phyloP scores from a whole-genome alignment of 2,113 vertebrate species.

The Psilopsiagon aymara region DNA sequence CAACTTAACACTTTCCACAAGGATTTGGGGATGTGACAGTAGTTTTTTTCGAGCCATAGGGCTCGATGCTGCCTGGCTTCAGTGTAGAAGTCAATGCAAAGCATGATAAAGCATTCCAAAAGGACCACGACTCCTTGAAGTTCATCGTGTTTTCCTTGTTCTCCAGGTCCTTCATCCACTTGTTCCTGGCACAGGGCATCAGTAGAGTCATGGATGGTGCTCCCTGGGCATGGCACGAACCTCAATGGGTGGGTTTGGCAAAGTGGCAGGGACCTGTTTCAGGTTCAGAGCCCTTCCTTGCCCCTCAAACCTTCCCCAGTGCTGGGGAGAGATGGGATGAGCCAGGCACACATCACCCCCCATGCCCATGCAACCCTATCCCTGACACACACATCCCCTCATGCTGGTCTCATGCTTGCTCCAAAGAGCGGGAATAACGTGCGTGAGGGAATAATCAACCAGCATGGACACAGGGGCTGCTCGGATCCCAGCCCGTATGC shows the following conservation, averaged over 20 bases:
- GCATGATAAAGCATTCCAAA: neutral
- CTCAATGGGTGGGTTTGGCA: fast-evolving
- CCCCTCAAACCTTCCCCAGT: no score
- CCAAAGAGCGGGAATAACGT: neutral
- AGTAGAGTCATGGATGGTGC: fast-evolving
- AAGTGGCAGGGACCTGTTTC: fast-evolving
- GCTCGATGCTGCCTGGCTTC: fast-evolving
- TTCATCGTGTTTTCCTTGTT: fast-evolving
- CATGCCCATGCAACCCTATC: fast-evolving
- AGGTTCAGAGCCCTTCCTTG: neutral
- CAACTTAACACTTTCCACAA: fast-evolving
- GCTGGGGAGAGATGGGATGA: neutral
- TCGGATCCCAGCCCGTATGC: neutral
- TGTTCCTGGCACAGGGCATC: neutral
- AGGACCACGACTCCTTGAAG: neutral
- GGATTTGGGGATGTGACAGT: neutral
- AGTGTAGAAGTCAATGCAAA: neutral
- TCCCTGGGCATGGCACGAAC: fast-evolving
- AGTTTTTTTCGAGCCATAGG: fast-evolving
- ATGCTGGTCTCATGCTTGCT: fast-evolving
- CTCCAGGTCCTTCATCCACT: neutral
- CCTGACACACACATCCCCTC: fast-evolving
- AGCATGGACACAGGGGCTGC: fast-evolving
- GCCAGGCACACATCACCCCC: neutral
- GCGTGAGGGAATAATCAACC: neutral